These are phyloP conservation scores for Actinostola sp. DNA, from an alignment of 92 coral and sea anemone genomes.

Conservation along the genomic window DNA sequence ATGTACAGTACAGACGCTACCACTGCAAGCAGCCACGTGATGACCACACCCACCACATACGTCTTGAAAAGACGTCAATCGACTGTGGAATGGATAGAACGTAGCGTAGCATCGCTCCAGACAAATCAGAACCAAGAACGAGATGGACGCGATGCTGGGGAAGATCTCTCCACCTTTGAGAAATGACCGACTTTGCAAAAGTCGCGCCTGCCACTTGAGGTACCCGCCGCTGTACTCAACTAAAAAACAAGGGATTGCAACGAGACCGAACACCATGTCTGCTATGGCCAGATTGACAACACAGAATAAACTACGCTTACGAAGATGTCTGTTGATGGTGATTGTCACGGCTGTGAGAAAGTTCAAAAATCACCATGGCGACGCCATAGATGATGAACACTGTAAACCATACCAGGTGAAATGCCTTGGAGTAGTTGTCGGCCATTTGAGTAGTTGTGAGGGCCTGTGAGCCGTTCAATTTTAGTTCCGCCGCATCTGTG, in stretches of 20 bases:
- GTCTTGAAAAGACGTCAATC: neutral
- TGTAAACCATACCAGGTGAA: neutral
- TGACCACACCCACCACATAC: neutral
- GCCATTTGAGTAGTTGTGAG: no score
- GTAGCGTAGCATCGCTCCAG: neutral
- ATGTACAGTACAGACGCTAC: neutral
- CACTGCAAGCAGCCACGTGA: neutral
- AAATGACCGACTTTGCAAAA: neutral
- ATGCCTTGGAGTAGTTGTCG: neutral
- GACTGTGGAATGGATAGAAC: neutral
- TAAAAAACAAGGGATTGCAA: neutral
- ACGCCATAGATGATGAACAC: neutral
- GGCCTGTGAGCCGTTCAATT: no score
- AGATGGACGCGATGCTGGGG: neutral
- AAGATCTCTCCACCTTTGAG: neutral
- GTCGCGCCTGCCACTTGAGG: neutral
- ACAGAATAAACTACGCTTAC: neutral
- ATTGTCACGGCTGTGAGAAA: neutral
- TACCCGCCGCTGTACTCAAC: neutral
- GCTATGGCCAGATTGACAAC: neutral
- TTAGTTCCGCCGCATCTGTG: no score
- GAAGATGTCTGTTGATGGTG: slow-evolving; percentile 4
- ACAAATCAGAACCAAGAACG: neutral
- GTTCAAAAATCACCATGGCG: neutral
- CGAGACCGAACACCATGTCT: neutral